phyloP scores from a whole-genome alignment of 2,113 vertebrate species.

The Nyctereutes procyonoides region DNA sequence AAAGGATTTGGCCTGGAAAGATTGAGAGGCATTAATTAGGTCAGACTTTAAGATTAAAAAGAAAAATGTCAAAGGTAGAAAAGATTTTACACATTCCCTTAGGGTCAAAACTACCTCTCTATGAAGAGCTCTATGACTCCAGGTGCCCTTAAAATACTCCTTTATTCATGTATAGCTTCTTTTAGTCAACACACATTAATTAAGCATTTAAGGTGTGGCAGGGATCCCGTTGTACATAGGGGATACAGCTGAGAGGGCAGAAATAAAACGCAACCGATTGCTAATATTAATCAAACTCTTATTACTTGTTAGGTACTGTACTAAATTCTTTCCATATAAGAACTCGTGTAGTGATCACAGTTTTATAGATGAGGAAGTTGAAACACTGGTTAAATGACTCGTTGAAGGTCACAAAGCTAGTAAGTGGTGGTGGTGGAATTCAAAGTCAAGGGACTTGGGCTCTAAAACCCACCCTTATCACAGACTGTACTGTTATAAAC shows the following conservation, averaged over 20 bases:
- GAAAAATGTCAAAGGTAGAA: background rate
- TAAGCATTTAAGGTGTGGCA: background rate
- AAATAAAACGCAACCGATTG: background rate
- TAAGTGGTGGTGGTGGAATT: background rate
- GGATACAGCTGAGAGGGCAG: background rate
- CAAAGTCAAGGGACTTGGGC: background rate
- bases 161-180: background rate
- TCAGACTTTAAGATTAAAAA: background rate
- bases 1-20: conserved; percentile 94
- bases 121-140: background rate
- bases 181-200: background rate
- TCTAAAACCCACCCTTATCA: background rate
- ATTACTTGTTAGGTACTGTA: background rate
- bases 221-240: background rate
- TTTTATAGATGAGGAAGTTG: background rate
- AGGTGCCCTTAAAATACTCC: background rate
- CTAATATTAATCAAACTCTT: background rate
- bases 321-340: background rate
- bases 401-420: background rate
- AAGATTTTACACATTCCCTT: background rate
- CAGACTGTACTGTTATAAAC: rapidly evolving
- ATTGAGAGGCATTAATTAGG: background rate
- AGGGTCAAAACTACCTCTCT: background rate
- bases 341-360: background rate
- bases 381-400: background rate